phyloP scores from a whole-genome alignment of 2,888 invertebrate genomes.

The Luperina nickerlii region DNA sequence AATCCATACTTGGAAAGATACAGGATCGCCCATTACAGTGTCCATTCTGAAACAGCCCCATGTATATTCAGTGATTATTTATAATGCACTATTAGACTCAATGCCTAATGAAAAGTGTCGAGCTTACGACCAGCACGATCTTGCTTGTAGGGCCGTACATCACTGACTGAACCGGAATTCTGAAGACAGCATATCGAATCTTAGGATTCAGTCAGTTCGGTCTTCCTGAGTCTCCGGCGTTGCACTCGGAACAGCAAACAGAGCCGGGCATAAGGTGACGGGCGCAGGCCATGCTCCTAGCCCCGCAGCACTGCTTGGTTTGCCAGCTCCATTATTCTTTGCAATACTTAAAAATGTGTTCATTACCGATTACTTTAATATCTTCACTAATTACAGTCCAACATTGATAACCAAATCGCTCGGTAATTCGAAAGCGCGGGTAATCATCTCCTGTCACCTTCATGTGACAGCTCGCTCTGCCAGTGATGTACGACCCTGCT shows the following conservation, averaged over 20 bases:
- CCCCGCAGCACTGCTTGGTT: neutral
- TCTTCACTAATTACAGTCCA: neutral
- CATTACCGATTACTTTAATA: neutral
- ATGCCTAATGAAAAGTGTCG: neutral
- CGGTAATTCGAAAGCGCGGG: neutral
- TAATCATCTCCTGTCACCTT: neutral
- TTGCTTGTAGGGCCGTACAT: neutral
- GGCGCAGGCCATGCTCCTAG: too few relatives aligned
- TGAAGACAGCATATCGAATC: neutral
- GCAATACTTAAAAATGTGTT: neutral
- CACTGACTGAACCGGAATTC: neutral
- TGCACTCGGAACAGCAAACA: too few relatives aligned
- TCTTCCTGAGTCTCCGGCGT: too few relatives aligned
- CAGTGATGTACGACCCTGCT: too few relatives aligned
- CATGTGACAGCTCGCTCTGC: too few relatives aligned
- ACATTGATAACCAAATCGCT: neutral
- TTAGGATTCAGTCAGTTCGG: neutral
- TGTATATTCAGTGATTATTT: neutral
- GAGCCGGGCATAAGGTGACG: too few relatives aligned
- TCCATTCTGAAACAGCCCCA: neutral
- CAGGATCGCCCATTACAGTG: neutral
- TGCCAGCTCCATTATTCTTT: neutral
- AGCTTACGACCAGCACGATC: neutral
- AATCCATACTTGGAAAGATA: neutral
- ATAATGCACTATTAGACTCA: neutral